A percentile compares a stretch with the other conserved stretches of the same genome.
phyloP scores from a whole-genome alignment of 23 tunicate species.

The Trididemnum miniatum region DNA sequence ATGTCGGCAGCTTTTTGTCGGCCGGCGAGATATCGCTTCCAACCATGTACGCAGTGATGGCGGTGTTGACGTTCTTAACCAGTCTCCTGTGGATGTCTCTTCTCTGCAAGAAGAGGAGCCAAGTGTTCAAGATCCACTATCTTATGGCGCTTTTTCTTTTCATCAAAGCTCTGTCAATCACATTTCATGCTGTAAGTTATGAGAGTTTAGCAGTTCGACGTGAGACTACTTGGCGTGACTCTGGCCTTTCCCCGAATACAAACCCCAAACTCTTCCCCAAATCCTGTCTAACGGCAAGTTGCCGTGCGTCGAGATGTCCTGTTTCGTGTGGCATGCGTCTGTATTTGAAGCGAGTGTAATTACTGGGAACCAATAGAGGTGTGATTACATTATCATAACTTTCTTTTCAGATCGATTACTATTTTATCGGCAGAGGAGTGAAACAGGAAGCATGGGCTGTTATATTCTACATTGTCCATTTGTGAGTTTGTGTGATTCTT shows the following conservation, averaged over 20 bases:
- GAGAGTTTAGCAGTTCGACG: background rate
- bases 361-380: too few species aligned
- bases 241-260: too few species aligned
- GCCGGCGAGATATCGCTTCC: constrained; percentile 91
- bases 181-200: constrained; percentile 89
- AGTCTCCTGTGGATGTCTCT: constrained; percentile 61
- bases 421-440: constrained; percentile 84
- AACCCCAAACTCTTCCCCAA: too few species aligned
- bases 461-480: constrained; percentile 91
- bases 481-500: constrained; percentile 47
- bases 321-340: too few species aligned
- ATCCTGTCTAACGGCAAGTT: too few species aligned
- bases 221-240: too few species aligned
- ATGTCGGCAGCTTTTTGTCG: constrained; percentile 68
- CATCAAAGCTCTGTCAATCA: constrained; percentile 83
- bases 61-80: constrained; percentile 48
- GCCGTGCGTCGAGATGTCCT: too few species aligned
- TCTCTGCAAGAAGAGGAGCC: constrained; percentile 50
- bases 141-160: constrained; percentile 81
- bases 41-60: constrained; percentile 80
- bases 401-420: constrained; percentile 80
- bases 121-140: constrained; percentile 91
- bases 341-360: too few species aligned
- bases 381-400: too few species aligned
- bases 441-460: constrained; percentile 95